These are phyloP conservation scores for Trachemys scripta DNA, from an alignment of 2,113 vertebrate genomes.

Conservation along the genomic window DNA sequence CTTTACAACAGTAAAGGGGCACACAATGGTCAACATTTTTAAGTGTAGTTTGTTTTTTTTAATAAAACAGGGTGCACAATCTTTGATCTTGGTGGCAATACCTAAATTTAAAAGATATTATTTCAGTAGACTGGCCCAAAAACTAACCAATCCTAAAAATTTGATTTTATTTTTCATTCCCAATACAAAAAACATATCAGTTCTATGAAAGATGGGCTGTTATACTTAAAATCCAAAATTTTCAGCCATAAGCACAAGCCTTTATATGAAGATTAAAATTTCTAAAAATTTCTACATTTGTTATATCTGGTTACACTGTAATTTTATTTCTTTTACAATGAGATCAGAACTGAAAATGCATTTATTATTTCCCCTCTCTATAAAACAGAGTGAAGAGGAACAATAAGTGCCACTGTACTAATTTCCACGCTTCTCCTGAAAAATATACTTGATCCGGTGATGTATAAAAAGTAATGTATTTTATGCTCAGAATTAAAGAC, in stretches of 20 bases:
- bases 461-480: not conserved
- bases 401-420: not conserved
- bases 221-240: not conserved
- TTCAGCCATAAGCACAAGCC: not conserved
- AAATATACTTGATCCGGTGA: not conserved
- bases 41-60: not conserved
- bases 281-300: not conserved
- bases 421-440: not conserved
- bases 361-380: not conserved
- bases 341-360: not conserved
- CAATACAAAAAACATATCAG: not conserved
- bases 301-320: not conserved
- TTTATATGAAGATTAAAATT: not conserved
- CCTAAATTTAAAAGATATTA: not conserved
- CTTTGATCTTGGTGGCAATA: not conserved
- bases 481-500: not conserved
- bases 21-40: not conserved
- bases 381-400: not conserved
- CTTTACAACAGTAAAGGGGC: not conserved
- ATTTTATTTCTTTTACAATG: not conserved
- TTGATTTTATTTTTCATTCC: not conserved
- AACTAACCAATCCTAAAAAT: not conserved
- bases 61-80: not conserved
- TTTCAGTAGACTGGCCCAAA: not conserved
- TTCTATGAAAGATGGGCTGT: not conserved